These are phyloP conservation scores for Chlorospingus semifuscus DNA, from an alignment of 2,797 vertebrate genomes.

Conservation along the genomic window DNA sequence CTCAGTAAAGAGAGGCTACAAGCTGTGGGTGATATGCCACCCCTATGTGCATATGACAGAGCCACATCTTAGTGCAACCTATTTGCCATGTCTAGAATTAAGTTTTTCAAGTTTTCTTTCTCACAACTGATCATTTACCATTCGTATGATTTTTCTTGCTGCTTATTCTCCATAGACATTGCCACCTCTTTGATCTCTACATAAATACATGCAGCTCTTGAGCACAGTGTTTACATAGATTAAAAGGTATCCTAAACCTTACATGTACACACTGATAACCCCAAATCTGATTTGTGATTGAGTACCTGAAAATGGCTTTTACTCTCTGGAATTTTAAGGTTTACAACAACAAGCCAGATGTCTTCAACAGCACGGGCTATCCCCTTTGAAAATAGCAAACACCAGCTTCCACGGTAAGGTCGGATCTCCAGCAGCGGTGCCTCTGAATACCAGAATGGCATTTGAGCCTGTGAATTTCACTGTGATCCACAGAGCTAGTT, in stretches of 20 bases:
- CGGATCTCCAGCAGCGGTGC: neutral
- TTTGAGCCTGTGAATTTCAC: constrained; percentile 42
- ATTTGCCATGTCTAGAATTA: constrained; percentile 24
- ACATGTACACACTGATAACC: constrained; percentile 69
- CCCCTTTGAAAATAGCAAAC: constrained; percentile 30
- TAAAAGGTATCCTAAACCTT: constrained; percentile 68
- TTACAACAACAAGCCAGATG: constrained; percentile 49
- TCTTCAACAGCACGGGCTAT: neutral
- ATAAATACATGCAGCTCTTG: constrained; percentile 47
- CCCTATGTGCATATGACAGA: neutral
- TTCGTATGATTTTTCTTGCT: constrained; percentile 50
- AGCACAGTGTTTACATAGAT: constrained; percentile 62
- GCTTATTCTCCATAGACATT: constrained; percentile 35
- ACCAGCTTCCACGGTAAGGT: neutral
- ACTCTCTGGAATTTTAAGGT: constrained; percentile 51
- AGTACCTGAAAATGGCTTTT: constrained; percentile 44
- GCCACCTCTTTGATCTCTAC: constrained; percentile 37
- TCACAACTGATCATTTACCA: constrained; percentile 58
- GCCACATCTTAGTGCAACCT: neutral
- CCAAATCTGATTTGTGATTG: constrained; percentile 62
- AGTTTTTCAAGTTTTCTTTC: constrained; percentile 70
- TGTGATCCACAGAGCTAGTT: constrained; percentile 37
- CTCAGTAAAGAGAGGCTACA: neutral
- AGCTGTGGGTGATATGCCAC: neutral
- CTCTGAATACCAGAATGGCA: constrained; percentile 46